A percentile compares a stretch with the other conserved stretches of the same genome.
phyloP scores from a whole-genome alignment of 2,797 vertebrate genomes.

The Mergus octosetaceus region DNA sequence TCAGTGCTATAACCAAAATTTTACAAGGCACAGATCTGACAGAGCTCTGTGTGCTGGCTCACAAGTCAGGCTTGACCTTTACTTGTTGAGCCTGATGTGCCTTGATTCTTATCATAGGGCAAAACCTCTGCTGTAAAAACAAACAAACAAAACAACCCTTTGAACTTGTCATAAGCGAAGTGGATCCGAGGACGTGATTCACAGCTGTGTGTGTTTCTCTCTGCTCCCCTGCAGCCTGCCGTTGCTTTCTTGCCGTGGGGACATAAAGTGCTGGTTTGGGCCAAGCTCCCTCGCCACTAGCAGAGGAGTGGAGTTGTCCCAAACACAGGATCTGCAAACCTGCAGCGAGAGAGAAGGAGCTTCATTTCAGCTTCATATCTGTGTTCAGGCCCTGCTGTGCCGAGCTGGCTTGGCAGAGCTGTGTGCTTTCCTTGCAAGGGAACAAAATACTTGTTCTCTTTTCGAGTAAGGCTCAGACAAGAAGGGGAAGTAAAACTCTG shows the following conservation, averaged over 20 bases:
- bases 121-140: neutral
- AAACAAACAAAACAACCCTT: neutral
- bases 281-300: neutral
- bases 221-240: fast-evolving
- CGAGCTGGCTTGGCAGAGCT: neutral
- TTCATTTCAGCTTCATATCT: neutral
- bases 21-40: neutral
- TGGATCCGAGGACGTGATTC: neutral
- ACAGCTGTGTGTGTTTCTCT: neutral
- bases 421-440: neutral
- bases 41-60: neutral
- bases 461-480: neutral
- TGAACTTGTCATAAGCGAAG: neutral
- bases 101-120: neutral
- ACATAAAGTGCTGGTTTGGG: neutral
- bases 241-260: fast-evolving
- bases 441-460: neutral
- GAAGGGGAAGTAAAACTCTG: neutral
- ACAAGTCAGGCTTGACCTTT: neutral
- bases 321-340: neutral
- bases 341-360: neutral
- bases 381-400: fast-evolving
- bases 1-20: too few relatives aligned
- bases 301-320: neutral
- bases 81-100: neutral